A percentile compares a stretch with the other conserved stretches of the same genome.
phyloP scores from a whole-genome alignment of 37 sponge, comb jelly and placozoan genomes.

The Aplysina aerophoba region DNA sequence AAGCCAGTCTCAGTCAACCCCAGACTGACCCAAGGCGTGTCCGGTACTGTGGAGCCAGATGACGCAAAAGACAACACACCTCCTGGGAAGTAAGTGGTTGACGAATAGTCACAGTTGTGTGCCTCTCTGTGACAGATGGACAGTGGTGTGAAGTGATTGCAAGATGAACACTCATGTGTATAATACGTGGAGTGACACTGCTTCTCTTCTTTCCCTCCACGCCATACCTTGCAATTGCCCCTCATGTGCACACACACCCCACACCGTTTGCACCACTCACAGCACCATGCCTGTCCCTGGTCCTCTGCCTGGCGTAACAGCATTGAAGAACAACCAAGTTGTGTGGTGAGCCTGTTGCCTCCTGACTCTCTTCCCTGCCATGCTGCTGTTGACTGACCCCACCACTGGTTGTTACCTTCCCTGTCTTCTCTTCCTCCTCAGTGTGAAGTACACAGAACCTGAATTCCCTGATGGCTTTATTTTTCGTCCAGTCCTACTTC shows the following conservation, averaged over 20 bases:
- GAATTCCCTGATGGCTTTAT: slow-evolving; percentile 61
- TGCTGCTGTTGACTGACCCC: not conserved
- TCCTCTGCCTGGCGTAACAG: no score
- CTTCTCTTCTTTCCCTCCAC: not conserved
- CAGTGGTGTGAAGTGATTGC: no score
- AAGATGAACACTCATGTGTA: not conserved
- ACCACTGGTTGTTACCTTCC: not conserved
- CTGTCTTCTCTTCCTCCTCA: not conserved
- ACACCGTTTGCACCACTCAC: no score
- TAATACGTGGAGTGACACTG: not conserved
- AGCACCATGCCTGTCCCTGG: no score
- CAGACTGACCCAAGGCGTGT: slow-evolving; percentile 48
- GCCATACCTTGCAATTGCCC: not conserved
- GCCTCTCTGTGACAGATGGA: no score
- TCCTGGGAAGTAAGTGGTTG: slow-evolving; percentile 14
- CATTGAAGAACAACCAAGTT: slow-evolving; percentile 12
- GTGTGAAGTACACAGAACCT: slow-evolving; percentile 77
- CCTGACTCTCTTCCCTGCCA: no score
- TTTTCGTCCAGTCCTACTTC: slow-evolving; percentile 73
- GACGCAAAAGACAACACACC: slow-evolving; percentile 25
- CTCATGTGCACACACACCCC: not conserved
- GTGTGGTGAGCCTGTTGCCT: slow-evolving; percentile 8
- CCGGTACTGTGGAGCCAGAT: slow-evolving; percentile 45
- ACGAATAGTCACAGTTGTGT: slow-evolving; percentile 18
- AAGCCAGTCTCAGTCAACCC: slow-evolving; percentile 35